Conservation (phyloP, 2,113 vertebrate species). For the Chaetorhynchus papuensis region DNA sequence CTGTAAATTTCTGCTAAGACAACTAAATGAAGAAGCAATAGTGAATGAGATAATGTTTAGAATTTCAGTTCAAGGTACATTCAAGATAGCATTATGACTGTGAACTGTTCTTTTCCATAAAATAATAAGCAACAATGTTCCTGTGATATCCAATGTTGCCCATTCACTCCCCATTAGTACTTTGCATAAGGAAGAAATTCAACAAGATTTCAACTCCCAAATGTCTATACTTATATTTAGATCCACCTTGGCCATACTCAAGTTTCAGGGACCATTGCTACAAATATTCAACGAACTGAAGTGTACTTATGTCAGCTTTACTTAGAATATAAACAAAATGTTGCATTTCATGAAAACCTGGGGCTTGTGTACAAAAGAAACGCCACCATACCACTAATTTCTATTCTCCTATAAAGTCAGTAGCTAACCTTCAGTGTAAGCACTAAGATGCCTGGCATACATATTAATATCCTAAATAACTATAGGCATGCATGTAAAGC, state of each 20-base stretch:
- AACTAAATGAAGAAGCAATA: slow-evolving; percentile 21
- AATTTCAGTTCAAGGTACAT: slow-evolving; percentile 51
- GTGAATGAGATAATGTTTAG: slow-evolving; percentile 19
- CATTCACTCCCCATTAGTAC: background rate
- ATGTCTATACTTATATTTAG: background rate
- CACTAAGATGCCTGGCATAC: slow-evolving; percentile 20
- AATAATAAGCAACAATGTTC: background rate
- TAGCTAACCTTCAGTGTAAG: slow-evolving; percentile 42
- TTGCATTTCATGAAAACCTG: background rate
- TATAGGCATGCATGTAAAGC: slow-evolving; percentile 64
- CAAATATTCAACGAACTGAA: background rate
- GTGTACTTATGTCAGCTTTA: background rate
- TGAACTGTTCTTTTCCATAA: background rate
- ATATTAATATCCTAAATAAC: slow-evolving; percentile 28
- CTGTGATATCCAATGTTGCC: background rate
- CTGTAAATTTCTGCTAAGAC: background rate
- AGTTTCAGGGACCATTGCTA: background rate
- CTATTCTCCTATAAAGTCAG: background rate
- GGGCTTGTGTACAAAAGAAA: slow-evolving; percentile 42
- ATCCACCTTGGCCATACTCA: background rate
- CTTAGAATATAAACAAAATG: background rate
- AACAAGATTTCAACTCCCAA: background rate
- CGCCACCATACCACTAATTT: background rate
- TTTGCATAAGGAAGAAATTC: background rate
- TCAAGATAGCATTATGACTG: background rate